Conservation (phyloP, 1,140 invertebrate genomes). For the Drosophila suzukii region DNA sequence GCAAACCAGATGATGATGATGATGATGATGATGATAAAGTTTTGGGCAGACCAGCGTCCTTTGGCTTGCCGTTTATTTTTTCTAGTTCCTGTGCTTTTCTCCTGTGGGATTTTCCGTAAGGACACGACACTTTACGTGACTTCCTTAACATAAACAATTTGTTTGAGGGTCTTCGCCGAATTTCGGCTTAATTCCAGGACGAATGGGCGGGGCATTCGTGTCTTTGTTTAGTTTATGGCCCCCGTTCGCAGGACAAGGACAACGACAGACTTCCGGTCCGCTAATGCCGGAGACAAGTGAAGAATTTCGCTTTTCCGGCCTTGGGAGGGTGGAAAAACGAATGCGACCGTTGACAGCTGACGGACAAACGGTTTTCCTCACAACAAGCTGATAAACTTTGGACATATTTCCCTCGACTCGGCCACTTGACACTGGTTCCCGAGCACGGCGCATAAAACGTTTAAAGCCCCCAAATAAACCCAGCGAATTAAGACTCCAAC, state of each 20-base stretch:
- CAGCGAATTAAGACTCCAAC: conserved; percentile 41
- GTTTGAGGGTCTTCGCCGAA: conserved; percentile 41
- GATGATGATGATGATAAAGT: conserved; percentile 25
- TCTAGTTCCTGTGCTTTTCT: conserved; percentile 2
- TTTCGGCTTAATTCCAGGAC: conserved; percentile 29
- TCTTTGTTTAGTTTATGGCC: conserved; percentile 66
- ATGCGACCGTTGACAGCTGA: conserved; percentile 58
- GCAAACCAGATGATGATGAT: conserved; percentile 2
- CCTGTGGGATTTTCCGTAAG: conserved; percentile 27
- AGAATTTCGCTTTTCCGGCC: conserved; percentile 30
- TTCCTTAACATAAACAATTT: conserved; percentile 74
- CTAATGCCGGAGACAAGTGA: conserved; percentile 58
- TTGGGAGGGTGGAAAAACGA: conserved; percentile 10
- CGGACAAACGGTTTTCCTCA: conserved; percentile 28
- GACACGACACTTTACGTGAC: conserved; percentile 66
- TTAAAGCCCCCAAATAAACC: conserved; percentile 48
- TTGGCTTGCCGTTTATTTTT: conserved; percentile 10
- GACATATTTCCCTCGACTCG: conserved; percentile 24
- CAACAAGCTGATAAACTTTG: conserved; percentile 55
- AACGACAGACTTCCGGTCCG: conserved; percentile 59
- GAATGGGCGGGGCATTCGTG: conserved; percentile 21
- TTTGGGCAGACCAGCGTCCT: conserved; percentile 9
- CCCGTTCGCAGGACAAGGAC: conserved; percentile 54
- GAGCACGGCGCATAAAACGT: conserved; percentile 53
- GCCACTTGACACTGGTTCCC: conserved; percentile 26